Percentiles rank a stretch among this genome's conserved stretches.
These are phyloP conservation scores for Dryobotodes eremita DNA, from an alignment of 2,888 invertebrate genomes.

Conservation along the genomic window DNA sequence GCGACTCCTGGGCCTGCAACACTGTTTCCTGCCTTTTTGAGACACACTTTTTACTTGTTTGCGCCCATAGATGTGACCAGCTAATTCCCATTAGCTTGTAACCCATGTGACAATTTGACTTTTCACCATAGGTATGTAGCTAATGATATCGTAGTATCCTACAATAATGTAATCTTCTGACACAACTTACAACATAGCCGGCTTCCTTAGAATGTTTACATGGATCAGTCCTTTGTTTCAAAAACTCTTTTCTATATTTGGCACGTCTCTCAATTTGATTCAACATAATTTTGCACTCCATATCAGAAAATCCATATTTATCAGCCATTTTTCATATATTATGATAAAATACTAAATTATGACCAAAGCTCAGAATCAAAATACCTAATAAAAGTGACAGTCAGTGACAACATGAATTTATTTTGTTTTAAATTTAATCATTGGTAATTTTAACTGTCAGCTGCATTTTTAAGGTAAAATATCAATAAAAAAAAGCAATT, in stretches of 20 bases:
- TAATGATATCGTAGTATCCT: not conserved
- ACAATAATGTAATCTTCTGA: not conserved
- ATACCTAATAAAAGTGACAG: not conserved
- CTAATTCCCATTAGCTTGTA: not conserved
- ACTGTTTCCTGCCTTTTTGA: too few relatives aligned
- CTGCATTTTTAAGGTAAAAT: slow-evolving; percentile 4
- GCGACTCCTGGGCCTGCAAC: not conserved
- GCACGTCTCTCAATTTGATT: slow-evolving; percentile 91
- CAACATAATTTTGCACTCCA: slow-evolving; percentile 88
- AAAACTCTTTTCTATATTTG: slow-evolving; percentile 92
- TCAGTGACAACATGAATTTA: slow-evolving; percentile 19
- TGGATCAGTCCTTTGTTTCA: slow-evolving; percentile 93
- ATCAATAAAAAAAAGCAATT: slow-evolving; percentile 5
- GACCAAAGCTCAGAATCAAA: not conserved
- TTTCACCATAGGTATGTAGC: too few relatives aligned
- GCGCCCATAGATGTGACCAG: not conserved
- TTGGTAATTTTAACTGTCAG: slow-evolving; percentile 14
- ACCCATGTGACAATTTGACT: not conserved
- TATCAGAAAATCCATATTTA: slow-evolving; percentile 86
- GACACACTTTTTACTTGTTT: not conserved
- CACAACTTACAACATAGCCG: slow-evolving; percentile 92
- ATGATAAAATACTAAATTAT: not conserved
- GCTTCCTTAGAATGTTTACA: slow-evolving; percentile 91
- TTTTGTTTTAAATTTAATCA: not conserved
- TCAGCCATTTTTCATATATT: slow-evolving; percentile 68